Conservation (phyloP, 1,140 invertebrate species). For the Aphis gossypii region DNA sequence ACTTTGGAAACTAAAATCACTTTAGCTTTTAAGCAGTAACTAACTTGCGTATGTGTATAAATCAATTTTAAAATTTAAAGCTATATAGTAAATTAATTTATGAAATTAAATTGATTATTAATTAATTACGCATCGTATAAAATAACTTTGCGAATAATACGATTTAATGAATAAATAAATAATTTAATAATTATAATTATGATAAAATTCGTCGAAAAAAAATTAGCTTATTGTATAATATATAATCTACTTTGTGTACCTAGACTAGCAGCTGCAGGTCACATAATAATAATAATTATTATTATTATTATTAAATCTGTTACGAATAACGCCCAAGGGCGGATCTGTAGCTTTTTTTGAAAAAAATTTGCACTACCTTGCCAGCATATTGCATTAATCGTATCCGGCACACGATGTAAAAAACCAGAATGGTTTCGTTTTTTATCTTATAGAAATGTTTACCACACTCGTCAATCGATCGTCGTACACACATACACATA, state of each 20-base stretch:
- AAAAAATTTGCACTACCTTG: neutral
- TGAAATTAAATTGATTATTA: neutral
- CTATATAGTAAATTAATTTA: neutral
- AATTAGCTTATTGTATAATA: too few relatives aligned
- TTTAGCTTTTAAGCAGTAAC: neutral
- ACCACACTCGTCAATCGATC: neutral
- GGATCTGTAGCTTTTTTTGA: neutral
- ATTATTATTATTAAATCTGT: neutral
- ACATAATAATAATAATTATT: too few relatives aligned
- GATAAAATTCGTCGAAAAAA: neutral
- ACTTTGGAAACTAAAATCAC: neutral
- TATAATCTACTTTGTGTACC: too few relatives aligned
- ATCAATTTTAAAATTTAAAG: neutral
- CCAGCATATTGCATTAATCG: neutral
- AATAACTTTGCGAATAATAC: neutral
- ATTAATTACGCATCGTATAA: neutral
- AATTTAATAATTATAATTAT: neutral
- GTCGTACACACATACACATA: neutral
- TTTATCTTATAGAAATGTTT: neutral
- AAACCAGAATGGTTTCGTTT: neutral
- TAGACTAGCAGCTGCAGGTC: too few relatives aligned
- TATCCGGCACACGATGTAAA: neutral
- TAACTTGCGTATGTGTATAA: neutral
- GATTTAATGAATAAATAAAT: neutral
- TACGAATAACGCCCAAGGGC: neutral